Evolutionary conservation across 2,797 vertebrate species (phyloP).

Genomic region (Heteromormyrus szaboi): DNA sequence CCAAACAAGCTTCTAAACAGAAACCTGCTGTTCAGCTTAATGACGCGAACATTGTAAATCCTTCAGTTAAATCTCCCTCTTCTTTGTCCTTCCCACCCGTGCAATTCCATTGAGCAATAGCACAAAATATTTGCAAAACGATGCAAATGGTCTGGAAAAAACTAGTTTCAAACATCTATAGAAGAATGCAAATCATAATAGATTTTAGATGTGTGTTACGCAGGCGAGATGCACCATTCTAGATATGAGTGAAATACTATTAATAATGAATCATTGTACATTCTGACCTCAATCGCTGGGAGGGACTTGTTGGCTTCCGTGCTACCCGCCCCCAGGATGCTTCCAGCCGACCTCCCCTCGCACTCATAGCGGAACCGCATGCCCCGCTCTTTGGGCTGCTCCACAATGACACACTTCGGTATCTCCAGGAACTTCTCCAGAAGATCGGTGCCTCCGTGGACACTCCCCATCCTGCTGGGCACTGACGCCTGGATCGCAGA

Average conservation of each 20-base stretch:
- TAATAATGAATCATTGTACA: neutral
- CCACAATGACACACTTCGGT: conserved; percentile 70
- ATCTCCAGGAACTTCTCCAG: conserved; percentile 61
- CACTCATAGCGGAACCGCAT: conserved; percentile 96
- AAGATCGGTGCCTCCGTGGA: conserved; percentile 35
- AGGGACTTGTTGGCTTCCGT: conserved; percentile 79
- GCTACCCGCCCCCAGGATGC: conserved; percentile 82
- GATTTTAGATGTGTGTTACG: neutral
- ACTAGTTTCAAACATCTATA: neutral
- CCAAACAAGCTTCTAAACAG: neutral
- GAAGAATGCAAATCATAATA: neutral
- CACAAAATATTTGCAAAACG: neutral
- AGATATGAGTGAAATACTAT: neutral
- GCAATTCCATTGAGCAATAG: too few relatives aligned
- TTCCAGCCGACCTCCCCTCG: conserved; percentile 84
- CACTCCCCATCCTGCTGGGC: neutral
- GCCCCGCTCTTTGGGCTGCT: conserved; percentile 88
- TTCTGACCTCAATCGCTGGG: conserved; percentile 72
- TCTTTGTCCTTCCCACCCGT: neutral
- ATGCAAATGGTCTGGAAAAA: neutral
- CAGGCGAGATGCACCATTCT: neutral
- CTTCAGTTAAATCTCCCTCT: neutral
- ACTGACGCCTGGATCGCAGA: conserved; percentile 30
- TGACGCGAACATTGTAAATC: neutral
- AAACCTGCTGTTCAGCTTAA: neutral